Evolutionary conservation across 2,113 vertebrate species (phyloP), one percentile per base, ranked within the genome.

Genomic region (Acrocephalus kingi): DNA sequence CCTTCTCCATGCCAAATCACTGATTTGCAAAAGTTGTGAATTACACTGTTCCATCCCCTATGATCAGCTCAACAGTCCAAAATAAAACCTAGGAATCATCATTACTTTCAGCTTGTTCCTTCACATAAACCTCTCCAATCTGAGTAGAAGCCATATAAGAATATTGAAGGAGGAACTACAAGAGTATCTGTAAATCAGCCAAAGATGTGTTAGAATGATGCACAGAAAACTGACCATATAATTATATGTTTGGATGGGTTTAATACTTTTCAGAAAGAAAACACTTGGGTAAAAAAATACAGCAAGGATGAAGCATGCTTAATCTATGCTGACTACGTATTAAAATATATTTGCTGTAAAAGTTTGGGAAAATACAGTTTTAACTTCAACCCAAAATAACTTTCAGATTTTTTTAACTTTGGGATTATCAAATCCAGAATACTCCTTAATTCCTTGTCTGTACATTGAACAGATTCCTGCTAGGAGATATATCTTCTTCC

Each of bases 241-340:
- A 41, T 39, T 1, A 20, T 1, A 0, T 25, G 5, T 30, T 87
- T 72, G 5, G 7, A 18, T 85, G 22, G 6, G 2, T 77, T 66
- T 33, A 58, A 62, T 24, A 23, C 2, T 61, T 48, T 31, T 16
- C 12, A 58, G 66, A 78, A 10, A 66, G 16, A 62, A 71, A 56
- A 25, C 0, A 12, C 4, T 66, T 84, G 10, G 4, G 3, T 27
- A 58, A 71, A 59, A 59, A 91, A 75, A 5, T 17, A 28, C 3
- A 71, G 2, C 16, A 58, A 11, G 10, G 9, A 37, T 25, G 7
- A 84, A 72, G 13, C 6, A 41, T 22, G 55, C 16, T 61, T 81
- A 45, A 41, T 79, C 28, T 84, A 9, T 68, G 19, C 17, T 74
- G 17, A 71, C 12, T 77, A n/a, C 75, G 7, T 17, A 46, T 55